Conservation (phyloP, 2,113 vertebrate genomes). For the Pyrgilauda ruficollis region DNA sequence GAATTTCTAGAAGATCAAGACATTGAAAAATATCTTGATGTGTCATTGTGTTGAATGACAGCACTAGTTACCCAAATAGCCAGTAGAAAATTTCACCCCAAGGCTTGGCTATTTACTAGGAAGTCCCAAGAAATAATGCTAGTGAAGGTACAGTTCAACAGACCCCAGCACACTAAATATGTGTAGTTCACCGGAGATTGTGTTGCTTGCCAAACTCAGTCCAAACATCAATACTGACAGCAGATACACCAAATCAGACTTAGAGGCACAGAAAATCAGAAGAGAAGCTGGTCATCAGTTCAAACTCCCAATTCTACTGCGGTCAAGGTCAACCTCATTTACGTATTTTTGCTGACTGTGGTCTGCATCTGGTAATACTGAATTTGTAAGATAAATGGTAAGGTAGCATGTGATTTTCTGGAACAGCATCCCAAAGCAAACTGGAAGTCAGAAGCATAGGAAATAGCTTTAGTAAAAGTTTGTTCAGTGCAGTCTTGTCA, state of each 20-base stretch:
- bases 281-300: not conserved
- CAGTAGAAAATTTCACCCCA: not conserved
- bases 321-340: not conserved
- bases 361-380: accelerated
- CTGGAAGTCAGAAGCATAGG: not conserved
- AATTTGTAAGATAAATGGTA: not conserved
- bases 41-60: not conserved
- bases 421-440: not conserved
- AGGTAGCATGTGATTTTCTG: not conserved
- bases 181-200: not conserved
- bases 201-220: not conserved
- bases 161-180: not conserved
- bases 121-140: not conserved
- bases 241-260: not conserved
- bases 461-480: not conserved
- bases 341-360: not conserved
- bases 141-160: not conserved
- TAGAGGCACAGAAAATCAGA: not conserved
- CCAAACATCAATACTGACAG: not conserved
- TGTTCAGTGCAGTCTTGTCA: not conserved
- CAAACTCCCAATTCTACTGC: not conserved
- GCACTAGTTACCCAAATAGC: not conserved
- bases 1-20: not conserved
- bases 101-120: not conserved
- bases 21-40: not conserved